Conservation (phyloP, 2,888 invertebrate species). For the Lasioglossum villosulum region DNA sequence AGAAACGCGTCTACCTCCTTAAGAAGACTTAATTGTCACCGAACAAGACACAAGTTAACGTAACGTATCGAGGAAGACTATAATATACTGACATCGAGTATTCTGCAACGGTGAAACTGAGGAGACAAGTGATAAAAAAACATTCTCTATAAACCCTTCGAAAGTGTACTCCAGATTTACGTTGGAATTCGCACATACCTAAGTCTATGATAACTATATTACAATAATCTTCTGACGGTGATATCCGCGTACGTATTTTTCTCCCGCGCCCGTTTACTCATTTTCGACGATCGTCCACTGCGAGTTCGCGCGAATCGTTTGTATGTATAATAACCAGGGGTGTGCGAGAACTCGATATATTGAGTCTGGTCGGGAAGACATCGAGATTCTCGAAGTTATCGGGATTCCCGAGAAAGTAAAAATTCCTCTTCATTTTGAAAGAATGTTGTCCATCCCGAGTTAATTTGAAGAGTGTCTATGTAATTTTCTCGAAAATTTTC, state of each 20-base stretch:
- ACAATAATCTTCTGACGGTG: not conserved
- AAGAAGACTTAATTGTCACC: not conserved
- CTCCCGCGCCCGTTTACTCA: not conserved
- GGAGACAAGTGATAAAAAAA: not conserved
- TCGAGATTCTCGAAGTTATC: no score
- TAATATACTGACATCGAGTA: slow-evolving; percentile 9
- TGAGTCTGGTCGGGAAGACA: no score
- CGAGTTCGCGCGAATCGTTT: not conserved
- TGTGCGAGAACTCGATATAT: no score
- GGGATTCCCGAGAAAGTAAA: no score
- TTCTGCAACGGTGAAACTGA: not conserved
- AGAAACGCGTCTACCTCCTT: no score
- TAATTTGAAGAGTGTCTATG: no score
- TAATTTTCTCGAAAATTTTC: no score
- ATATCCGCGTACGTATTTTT: slow-evolving; percentile 9
- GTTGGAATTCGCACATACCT: slow-evolving; percentile 28
- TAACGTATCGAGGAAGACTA: slow-evolving; percentile 32
- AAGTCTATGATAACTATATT: slow-evolving; percentile 24
- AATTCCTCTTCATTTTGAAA: no score
- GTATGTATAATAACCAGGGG: not conserved
- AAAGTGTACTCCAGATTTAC: not conserved
- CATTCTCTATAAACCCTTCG: not conserved
- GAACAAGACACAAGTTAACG: not conserved
- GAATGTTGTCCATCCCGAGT: no score
- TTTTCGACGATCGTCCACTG: not conserved